phyloP scores from a whole-genome alignment of 1,140 invertebrate genomes.

The Rhopalosiphum maidis region DNA sequence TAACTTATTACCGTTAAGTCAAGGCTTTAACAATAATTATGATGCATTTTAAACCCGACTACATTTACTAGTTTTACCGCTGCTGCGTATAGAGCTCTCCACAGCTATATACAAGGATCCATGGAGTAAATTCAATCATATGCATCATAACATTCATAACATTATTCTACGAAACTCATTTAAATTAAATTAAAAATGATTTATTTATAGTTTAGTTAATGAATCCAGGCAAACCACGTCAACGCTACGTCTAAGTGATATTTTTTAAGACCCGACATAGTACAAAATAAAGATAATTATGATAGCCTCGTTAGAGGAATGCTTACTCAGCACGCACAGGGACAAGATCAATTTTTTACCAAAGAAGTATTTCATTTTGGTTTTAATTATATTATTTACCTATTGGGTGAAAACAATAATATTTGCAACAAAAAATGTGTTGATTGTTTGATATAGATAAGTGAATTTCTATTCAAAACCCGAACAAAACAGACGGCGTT shows the following conservation, averaged over 20 bases:
- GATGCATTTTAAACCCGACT: constrained; percentile 43
- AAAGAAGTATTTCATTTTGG: constrained; percentile 66
- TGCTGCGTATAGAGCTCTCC: constrained; percentile 69
- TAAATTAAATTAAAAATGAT: not conserved
- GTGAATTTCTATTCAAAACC: not conserved
- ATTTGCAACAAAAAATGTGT: not conserved
- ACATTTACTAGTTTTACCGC: constrained; percentile 45
- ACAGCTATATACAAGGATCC: constrained; percentile 62
- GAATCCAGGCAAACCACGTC: constrained; percentile 42
- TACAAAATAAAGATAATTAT: constrained; percentile 56
- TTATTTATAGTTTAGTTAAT: constrained; percentile 50
- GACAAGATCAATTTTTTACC: constrained; percentile 74
- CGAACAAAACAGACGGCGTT: not conserved
- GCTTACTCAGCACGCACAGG: constrained; percentile 72
- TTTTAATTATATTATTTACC: not conserved
- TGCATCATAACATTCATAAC: not conserved
- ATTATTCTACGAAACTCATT: not conserved
- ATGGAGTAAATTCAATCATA: not conserved
- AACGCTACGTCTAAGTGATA: constrained; percentile 53
- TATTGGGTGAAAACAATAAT: not conserved
- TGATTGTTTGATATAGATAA: not conserved
- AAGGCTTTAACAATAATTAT: constrained; percentile 19
- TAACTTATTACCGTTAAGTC: not conserved
- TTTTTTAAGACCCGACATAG: constrained; percentile 52
- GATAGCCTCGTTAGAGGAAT: constrained; percentile 68